Evolutionary conservation across 2,113 vertebrate genomes (phyloP), one percentile per base, ranked within the genome.

Genomic region (Phalacrocorax aristotelis): DNA sequence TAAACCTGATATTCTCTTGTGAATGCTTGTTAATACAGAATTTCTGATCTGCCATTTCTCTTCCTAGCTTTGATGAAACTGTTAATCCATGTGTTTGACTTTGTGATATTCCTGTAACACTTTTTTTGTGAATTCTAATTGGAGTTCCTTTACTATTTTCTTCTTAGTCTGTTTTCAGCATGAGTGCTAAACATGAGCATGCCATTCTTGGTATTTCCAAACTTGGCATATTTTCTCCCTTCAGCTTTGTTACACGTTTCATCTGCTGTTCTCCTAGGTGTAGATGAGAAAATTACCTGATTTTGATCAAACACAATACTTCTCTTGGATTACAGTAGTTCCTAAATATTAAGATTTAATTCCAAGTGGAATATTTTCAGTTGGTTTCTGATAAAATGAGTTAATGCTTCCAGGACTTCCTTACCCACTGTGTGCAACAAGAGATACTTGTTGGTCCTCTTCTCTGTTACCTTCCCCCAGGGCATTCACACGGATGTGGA

Each of bases 51-150:
- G 77, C 32, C 52, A 65, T 84, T 84, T 87, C n/a, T 81, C 38
- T 89, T 91, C 44, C 18, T 87, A 89, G 84, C 84, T 91, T 55
- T 87, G 57, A 87, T 87, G 52, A 94, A 93, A 83, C 64, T 91
- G 87, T 89, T 96, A 84, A 95, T 18, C 18, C 17, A 32, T 27
- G 12, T 79, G 15, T 29, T 89, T 95, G 60, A 91, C 60, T 51
- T 42, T 12, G 26, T 76, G 42, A 66, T 78, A 12, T 48, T 89
- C 87, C 54, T 40, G 20, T 89, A 92, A 83, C 60, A 90, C 40
- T 57, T 83, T 74, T 87, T n/a, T 71, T 19, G 2, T 0, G 1
- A 90, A 46, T 92, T 91, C 9, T 89, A 54, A 29, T 60, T 74
- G 12, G 52, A 87, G 10, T 78, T 84, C 29, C 12, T 91, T 89